Evolutionary conservation across 2,113 vertebrate genomes (phyloP), one percentile per base, ranked within the genome.

Genomic region (Toxotes jaculatrix): DNA sequence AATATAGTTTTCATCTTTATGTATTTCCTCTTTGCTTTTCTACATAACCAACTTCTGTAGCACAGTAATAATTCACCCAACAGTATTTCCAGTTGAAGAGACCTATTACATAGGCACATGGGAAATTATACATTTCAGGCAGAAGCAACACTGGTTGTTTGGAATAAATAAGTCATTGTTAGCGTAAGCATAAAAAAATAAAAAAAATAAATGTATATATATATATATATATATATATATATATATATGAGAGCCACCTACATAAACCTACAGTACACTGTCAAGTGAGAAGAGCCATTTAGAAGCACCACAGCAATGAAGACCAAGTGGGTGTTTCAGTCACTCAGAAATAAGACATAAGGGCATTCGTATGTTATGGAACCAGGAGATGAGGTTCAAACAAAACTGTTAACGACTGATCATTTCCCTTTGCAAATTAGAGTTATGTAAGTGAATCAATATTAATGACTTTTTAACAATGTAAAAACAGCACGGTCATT

Each of bases 391-490:
- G 19, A 34, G 16, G 14, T 31, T 80, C 34, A 71, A 61, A 73
- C 43, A 0, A 74, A 75, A 53, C 38, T 64, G 21, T 14, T 31
- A 68, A 5, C n/a, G 49, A 62, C 45, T 6, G 32, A 74, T 66
- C 4, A 65, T 4, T 13, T 80, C 27, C 47, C 34, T 69, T 65
- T 74, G 32, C 66, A 88, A 73, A 74, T 57, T 64, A 60, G 19
- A 72, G 16, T 57, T 61, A 87, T 72, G 59, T 40, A 56, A 34
- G 47, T 11, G 5, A 80, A 72, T 83, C 53, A 77, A 89, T 87
- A 90, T 84, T 62, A 67, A 87, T 83, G 47, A 60, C 56, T 21
- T 64, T 69, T 75, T 43, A 79, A 86, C 81, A 76, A 87, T 47
- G 32, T 56, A 69, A 83, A 75, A 86, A 76, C 36, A 31, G 31